phyloP scores from a whole-genome alignment of 2,797 vertebrate species.

The Hapalemur alaotrensis region DNA sequence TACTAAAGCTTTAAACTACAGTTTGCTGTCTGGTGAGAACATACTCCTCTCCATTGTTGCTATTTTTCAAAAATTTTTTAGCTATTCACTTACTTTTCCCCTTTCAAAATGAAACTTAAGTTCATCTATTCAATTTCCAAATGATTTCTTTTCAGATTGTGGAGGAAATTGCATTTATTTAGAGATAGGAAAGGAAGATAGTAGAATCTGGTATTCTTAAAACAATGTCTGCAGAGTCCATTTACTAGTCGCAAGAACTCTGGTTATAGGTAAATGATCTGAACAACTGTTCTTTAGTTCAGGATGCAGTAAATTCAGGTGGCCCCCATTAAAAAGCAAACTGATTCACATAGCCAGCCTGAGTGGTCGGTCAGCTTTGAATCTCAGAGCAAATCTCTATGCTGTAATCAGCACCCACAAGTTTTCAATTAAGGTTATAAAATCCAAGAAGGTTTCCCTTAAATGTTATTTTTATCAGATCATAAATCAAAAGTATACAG shows the following conservation, averaged over 20 bases:
- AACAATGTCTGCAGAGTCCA: neutral
- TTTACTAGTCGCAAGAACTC: conserved; percentile 43
- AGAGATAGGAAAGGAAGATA: neutral
- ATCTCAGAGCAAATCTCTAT: neutral
- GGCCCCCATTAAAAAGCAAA: conserved; percentile 1
- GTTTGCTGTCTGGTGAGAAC: neutral
- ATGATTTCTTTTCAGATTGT: conserved; percentile 33
- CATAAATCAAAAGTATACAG: conserved; percentile 42
- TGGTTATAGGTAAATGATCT: neutral
- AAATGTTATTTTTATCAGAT: conserved; percentile 64
- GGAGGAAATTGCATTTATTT: conserved; percentile 3
- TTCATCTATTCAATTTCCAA: neutral
- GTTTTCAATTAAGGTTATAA: conserved; percentile 46
- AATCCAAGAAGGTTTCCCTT: conserved; percentile 63
- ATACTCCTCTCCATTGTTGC: neutral
- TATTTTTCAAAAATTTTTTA: neutral
- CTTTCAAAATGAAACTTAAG: neutral
- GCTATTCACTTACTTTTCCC: neutral
- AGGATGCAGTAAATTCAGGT: neutral
- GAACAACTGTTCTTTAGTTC: neutral
- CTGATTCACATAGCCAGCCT: conserved; percentile 1
- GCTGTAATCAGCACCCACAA: conserved; percentile 45
- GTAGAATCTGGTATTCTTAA: neutral
- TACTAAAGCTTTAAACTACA: neutral
- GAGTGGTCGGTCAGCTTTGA: neutral